A percentile compares a stretch with the other conserved stretches of the same genome.
Conservation (phyloP, 2,797 vertebrate genomes). For the Hirundo rustica region DNA sequence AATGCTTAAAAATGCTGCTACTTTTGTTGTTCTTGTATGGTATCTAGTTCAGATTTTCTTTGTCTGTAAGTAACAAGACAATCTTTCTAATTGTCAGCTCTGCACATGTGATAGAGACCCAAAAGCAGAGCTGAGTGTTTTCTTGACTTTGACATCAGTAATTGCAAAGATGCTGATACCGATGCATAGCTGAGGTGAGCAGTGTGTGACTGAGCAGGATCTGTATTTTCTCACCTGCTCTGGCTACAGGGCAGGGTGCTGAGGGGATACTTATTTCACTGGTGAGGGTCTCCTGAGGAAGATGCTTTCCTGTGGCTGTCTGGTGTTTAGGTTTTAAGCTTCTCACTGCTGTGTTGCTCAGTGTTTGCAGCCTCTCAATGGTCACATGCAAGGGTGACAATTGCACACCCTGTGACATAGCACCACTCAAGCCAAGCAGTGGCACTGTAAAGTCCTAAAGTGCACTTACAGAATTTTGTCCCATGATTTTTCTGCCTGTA, state of each 20-base stretch:
- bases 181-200: neutral
- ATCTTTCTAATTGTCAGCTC: neutral
- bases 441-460: neutral
- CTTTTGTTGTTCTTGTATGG: neutral
- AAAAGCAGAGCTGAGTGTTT: neutral
- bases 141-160: neutral
- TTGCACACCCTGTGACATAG: fast-evolving
- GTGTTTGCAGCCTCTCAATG: neutral
- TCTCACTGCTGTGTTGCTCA: fast-evolving
- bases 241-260: neutral
- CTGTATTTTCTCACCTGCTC: neutral
- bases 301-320: neutral
- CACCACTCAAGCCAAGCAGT: neutral
- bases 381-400: fast-evolving
- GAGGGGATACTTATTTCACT: neutral
- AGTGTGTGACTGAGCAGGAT: neutral
- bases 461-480: neutral
- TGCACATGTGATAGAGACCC: neutral
- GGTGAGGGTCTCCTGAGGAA: neutral
- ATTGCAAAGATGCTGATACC: neutral
- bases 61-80: neutral
- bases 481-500: neutral
- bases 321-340: neutral
- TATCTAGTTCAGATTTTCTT: neutral
- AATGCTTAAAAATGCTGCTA: neutral